Percentiles rank a stretch among this genome's conserved stretches.
phyloP scores from a whole-genome alignment of 1,140 invertebrate genomes.

The Platyscapa corneri region DNA sequence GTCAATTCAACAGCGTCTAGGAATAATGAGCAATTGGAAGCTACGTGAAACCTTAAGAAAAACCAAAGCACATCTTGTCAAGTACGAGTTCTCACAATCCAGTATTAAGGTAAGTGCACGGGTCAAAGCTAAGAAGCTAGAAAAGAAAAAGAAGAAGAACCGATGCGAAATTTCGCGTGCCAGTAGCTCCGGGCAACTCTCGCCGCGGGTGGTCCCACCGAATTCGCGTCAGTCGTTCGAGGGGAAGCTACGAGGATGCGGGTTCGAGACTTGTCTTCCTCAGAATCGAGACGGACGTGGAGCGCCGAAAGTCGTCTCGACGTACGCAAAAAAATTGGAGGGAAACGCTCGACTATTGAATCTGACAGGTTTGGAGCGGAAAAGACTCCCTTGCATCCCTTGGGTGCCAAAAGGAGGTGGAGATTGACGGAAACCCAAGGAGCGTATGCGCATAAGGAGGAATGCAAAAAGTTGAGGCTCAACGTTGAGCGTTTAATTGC shows the following conservation, averaged over 20 bases:
- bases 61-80: background rate
- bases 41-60: background rate
- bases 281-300: background rate
- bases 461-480: constrained; percentile 31
- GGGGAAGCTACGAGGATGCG: background rate
- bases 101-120: constrained; percentile 6
- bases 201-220: background rate
- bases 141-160: constrained; percentile 11
- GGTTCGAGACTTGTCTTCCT: background rate
- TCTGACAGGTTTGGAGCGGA: background rate
- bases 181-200: background rate
- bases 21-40: background rate
- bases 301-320: background rate
- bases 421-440: background rate
- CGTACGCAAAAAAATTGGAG: constrained; percentile 28
- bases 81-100: background rate
- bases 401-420: background rate
- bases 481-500: constrained; percentile 58
- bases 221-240: background rate
- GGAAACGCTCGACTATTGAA: constrained; percentile 45
- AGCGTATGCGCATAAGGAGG: background rate
- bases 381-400: background rate
- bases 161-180: background rate
- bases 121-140: constrained; percentile 1
- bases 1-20: background rate